phyloP scores from a whole-genome alignment of 2,113 vertebrate genomes.

The Alosa alosa region DNA sequence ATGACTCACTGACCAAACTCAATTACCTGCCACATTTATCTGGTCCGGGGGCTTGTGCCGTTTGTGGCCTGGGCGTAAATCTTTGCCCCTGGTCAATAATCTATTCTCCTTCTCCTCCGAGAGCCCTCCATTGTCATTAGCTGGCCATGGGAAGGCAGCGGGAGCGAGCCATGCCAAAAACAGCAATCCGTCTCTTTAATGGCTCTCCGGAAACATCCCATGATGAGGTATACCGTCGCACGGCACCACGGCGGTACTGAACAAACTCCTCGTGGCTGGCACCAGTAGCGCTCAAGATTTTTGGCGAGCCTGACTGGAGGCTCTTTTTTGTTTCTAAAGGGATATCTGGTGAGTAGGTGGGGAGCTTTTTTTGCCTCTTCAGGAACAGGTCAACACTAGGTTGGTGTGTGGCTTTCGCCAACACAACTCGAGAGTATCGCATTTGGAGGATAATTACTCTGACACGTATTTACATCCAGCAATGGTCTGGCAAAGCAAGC shows the following conservation, averaged over 20 bases:
- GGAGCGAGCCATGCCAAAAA: constrained; percentile 49
- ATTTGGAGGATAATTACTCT: constrained; percentile 68
- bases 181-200: constrained; percentile 62
- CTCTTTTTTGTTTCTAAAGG: not conserved
- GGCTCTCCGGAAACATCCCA: constrained; percentile 64
- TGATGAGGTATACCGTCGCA: constrained; percentile 57
- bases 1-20: constrained; percentile 69
- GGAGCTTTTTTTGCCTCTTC: not conserved
- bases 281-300: not conserved
- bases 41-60: constrained; percentile 55
- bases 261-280: constrained; percentile 3
- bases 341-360: constrained; percentile 1
- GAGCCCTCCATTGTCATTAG: constrained; percentile 66
- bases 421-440: constrained; percentile 52
- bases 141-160: constrained; percentile 53
- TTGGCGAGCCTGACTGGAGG: not conserved
- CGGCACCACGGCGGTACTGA: constrained; percentile 20
- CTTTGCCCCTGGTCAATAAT: constrained; percentile 73
- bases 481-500: constrained; percentile 62
- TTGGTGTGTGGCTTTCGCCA: not conserved
- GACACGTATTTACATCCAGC: constrained; percentile 53
- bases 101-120: constrained; percentile 66
- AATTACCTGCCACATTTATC: constrained; percentile 73
- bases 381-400: not conserved
- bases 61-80: constrained; percentile 68